These are phyloP conservation scores for Dromiciops gliroides DNA, from an alignment of 2,113 vertebrate species.

Conservation along the genomic window DNA sequence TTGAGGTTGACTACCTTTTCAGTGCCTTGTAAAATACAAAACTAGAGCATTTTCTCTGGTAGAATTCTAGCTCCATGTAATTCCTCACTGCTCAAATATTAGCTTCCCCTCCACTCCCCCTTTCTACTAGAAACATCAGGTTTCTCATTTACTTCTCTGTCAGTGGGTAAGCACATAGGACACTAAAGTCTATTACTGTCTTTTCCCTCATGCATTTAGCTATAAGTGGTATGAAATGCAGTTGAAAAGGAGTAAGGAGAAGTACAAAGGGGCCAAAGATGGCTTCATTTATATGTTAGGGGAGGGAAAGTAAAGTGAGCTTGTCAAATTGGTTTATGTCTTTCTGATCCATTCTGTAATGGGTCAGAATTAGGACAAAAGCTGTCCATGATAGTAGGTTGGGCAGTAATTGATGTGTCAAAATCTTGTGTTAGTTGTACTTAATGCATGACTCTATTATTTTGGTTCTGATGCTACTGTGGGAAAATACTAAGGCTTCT, in stretches of 20 bases:
- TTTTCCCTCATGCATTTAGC: neutral
- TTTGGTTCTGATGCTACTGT: neutral
- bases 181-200: neutral
- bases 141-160: neutral
- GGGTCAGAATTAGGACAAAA: neutral
- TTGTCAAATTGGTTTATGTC: neutral
- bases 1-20: neutral
- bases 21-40: neutral
- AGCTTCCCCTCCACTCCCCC: neutral
- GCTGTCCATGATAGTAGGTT: neutral
- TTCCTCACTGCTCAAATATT: conserved; percentile 51
- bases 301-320: neutral
- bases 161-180: neutral
- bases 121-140: neutral
- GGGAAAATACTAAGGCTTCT: neutral
- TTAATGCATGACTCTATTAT: neutral
- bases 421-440: neutral
- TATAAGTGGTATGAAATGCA: neutral
- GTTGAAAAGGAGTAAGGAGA: neutral
- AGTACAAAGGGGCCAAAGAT: neutral
- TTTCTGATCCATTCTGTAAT: neutral
- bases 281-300: neutral
- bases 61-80: conserved; percentile 2
- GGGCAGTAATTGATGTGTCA: neutral
- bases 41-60: neutral